Evolutionary conservation across 2,113 vertebrate genomes (phyloP).

Genomic region (Machaerirhynchus nigripectus): DNA sequence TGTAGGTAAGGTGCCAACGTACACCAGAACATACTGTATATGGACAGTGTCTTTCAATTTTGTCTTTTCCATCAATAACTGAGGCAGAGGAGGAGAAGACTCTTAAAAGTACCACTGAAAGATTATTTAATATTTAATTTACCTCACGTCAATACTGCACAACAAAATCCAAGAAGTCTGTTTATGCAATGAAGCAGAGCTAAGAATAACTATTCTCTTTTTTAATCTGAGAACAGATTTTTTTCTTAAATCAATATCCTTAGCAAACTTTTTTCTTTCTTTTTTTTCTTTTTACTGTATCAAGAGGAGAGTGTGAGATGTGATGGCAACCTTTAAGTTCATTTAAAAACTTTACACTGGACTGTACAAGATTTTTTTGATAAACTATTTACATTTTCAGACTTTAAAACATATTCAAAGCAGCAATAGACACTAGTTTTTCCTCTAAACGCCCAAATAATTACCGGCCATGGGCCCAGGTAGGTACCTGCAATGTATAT

Average conservation of each 20-base stretch:
- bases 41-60: conserved; percentile 81
- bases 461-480: conserved; percentile 88
- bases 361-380: conserved; percentile 99
- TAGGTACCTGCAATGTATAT: conserved; percentile 91
- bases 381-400: conserved; percentile 99
- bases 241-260: conserved; percentile 78
- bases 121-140: conserved; percentile 91
- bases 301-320: conserved; percentile 92
- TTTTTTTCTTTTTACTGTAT: conserved; percentile 79
- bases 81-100: conserved; percentile 88
- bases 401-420: conserved; percentile 98
- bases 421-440: conserved; percentile 99
- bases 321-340: conserved; percentile 96
- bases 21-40: conserved; percentile 79
- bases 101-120: conserved; percentile 89
- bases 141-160: conserved; percentile 99
- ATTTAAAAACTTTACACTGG: conserved; percentile 99
- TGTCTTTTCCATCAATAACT: conserved; percentile 88
- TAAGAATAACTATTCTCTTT: conserved; percentile 81
- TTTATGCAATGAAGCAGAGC: conserved; percentile 94
- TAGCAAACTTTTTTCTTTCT: conserved; percentile 83
- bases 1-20: conserved; percentile 85
- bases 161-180: conserved; percentile 93
- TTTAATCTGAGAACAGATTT: conserved; percentile 66
- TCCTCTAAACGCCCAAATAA: conserved; percentile 92